phyloP scores from a whole-genome alignment of 2,797 vertebrate species.

The Pangasius krempfi region DNA sequence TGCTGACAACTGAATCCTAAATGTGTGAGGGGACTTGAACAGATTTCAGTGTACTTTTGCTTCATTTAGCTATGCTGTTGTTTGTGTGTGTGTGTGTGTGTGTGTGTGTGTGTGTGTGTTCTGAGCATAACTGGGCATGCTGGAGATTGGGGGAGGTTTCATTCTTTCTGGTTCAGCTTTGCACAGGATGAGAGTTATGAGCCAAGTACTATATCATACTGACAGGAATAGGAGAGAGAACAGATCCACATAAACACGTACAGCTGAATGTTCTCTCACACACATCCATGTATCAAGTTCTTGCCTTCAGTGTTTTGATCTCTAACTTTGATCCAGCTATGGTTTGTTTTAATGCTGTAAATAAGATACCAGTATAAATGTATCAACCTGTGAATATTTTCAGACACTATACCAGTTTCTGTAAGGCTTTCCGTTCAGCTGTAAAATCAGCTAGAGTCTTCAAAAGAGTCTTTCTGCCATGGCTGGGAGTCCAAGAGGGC shows the following conservation, averaged over 20 bases:
- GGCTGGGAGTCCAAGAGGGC: background rate
- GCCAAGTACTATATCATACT: constrained; percentile 65
- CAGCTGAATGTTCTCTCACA: constrained; percentile 22
- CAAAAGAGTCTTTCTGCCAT: background rate
- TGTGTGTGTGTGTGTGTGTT: constrained; percentile 19
- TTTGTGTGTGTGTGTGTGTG: background rate
- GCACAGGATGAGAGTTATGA: constrained; percentile 74
- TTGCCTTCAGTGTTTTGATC: background rate
- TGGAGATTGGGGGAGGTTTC: constrained; percentile 62
- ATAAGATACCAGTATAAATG: background rate
- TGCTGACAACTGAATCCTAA: background rate
- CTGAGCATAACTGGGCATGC: constrained; percentile 41
- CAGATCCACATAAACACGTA: constrained; percentile 18
- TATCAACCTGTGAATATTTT: background rate
- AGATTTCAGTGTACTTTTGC: background rate
- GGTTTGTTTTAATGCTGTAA: background rate
- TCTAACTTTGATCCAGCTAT: background rate
- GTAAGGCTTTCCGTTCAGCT: background rate
- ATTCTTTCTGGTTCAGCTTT: constrained; percentile 66
- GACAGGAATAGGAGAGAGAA: constrained; percentile 28
- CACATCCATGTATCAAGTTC: constrained; percentile 17
- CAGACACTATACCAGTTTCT: background rate
- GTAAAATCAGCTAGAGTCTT: background rate
- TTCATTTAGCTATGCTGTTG: background rate
- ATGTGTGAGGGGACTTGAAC: background rate